Conservation (phyloP, 2,888 invertebrate species). For the Platycheirus rosarum region DNA sequence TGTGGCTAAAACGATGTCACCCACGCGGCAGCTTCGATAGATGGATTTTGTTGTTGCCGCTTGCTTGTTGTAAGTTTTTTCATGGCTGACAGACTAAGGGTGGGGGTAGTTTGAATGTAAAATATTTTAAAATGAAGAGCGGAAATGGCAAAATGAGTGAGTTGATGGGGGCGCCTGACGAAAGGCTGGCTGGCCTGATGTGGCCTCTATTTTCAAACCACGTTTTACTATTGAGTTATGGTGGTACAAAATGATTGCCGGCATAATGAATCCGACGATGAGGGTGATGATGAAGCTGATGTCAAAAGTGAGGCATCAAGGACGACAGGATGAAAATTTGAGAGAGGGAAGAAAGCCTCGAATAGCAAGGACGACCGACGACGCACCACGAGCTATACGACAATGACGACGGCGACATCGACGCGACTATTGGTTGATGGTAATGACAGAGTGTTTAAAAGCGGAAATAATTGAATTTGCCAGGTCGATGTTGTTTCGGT, state of each 20-base stretch:
- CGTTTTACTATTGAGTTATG: slow-evolving; percentile 63
- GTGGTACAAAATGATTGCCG: slow-evolving; percentile 62
- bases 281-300: slow-evolving; percentile 54
- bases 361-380: slow-evolving; percentile 22
- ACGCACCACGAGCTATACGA: slow-evolving; percentile 3
- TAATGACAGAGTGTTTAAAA: slow-evolving; percentile 67
- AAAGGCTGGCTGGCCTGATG: not conserved
- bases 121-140: slow-evolving; percentile 56
- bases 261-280: slow-evolving; percentile 65
- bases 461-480: slow-evolving; percentile 72
- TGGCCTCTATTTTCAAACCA: slow-evolving; percentile 49
- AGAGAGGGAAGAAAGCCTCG: slow-evolving; percentile 6
- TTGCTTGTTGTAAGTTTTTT: slow-evolving; percentile 14
- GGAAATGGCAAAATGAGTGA: slow-evolving; percentile 35
- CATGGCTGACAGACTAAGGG: not conserved
- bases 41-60: slow-evolving; percentile 24
- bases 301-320: slow-evolving; percentile 58
- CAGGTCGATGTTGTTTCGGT: slow-evolving; percentile 52
- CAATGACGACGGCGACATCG: not conserved
- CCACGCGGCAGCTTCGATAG: slow-evolving; percentile 65
- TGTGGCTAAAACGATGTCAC: slow-evolving; percentile 72
- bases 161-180: not conserved
- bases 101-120: slow-evolving; percentile 28
- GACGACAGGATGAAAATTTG: slow-evolving; percentile 31
- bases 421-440: slow-evolving; percentile 35